Percentiles rank a stretch among this genome's conserved stretches.
Evolutionary conservation across 2,797 vertebrate species (phyloP).

Genomic region (Chaunax sp.): DNA sequence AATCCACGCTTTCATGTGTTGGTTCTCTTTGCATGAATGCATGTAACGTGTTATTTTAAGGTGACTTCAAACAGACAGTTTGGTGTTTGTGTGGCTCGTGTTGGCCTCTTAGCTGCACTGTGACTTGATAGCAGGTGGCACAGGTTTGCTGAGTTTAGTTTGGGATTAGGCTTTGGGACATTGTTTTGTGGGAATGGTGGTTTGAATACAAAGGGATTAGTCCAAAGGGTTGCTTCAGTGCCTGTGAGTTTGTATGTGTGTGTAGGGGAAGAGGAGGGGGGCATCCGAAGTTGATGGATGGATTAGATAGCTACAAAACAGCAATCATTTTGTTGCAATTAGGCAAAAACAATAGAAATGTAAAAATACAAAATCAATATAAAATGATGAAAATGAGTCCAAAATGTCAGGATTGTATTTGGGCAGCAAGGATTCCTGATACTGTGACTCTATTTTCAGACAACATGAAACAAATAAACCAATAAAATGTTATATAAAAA

Average conservation of each 20-base stretch:
- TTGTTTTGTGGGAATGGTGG: slow-evolving; percentile 80
- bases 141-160: slow-evolving; percentile 76
- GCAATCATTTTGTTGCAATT: slow-evolving; percentile 27
- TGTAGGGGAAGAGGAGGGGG: slow-evolving; percentile 28
- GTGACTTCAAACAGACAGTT: slow-evolving; percentile 18
- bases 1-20: not conserved
- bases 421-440: not conserved
- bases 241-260: slow-evolving; percentile 66
- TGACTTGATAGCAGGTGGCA: slow-evolving; percentile 80
- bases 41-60: not conserved
- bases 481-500: not conserved
- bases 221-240: slow-evolving; percentile 78
- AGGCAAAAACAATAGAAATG: slow-evolving; percentile 15
- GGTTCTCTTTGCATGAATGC: not conserved
- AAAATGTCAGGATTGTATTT: not conserved
- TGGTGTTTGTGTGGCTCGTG: slow-evolving; percentile 22
- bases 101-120: slow-evolving; percentile 43
- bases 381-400: not conserved
- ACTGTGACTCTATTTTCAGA: not conserved
- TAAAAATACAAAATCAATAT: not conserved
- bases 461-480: not conserved
- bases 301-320: slow-evolving; percentile 47
- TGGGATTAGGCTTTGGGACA: slow-evolving; percentile 78
- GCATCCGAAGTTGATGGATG: slow-evolving; percentile 75
- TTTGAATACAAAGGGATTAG: slow-evolving; percentile 87